These are phyloP conservation scores for Cygnus olor DNA, from an alignment of 2,797 vertebrate genomes.

Conservation along the genomic window DNA sequence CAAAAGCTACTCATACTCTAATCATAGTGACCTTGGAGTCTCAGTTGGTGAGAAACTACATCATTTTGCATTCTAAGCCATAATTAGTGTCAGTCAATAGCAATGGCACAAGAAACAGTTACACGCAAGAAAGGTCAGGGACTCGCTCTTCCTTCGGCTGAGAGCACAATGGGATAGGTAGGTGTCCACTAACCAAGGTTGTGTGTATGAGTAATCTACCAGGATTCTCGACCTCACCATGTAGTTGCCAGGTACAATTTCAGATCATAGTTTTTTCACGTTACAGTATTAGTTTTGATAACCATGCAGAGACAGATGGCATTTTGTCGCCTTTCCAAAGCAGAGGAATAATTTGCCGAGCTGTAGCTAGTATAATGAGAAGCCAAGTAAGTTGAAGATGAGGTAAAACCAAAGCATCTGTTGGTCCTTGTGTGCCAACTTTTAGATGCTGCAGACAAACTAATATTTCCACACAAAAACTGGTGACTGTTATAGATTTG, in stretches of 20 bases:
- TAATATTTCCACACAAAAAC: conserved; percentile 82
- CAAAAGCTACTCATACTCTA: conserved; percentile 35
- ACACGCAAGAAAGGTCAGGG: conserved; percentile 34
- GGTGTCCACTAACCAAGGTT: background rate
- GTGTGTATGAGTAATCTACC: background rate
- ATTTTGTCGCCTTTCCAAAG: conserved; percentile 81
- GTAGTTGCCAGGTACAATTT: conserved; percentile 62
- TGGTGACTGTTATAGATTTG: conserved; percentile 80
- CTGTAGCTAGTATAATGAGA: conserved; percentile 80
- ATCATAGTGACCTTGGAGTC: conserved; percentile 67
- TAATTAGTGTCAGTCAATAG: conserved; percentile 72
- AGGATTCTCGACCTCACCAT: conserved; percentile 22
- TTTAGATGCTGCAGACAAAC: conserved; percentile 78
- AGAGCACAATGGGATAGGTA: background rate
- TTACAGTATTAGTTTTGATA: conserved; percentile 82
- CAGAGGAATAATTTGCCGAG: conserved; percentile 82
- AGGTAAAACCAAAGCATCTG: conserved; percentile 85
- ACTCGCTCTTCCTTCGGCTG: conserved; percentile 17
- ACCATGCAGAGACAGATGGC: conserved; percentile 84
- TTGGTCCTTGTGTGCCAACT: conserved; percentile 77
- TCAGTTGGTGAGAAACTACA: conserved; percentile 54
- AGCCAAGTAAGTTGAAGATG: conserved; percentile 82
- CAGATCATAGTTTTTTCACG: conserved; percentile 69
- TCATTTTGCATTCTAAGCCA: conserved; percentile 69
- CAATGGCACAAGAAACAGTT: conserved; percentile 51